These are phyloP conservation scores for Xestia ashworthii DNA, from an alignment of 2,888 invertebrate genomes.

Conservation along the genomic window DNA sequence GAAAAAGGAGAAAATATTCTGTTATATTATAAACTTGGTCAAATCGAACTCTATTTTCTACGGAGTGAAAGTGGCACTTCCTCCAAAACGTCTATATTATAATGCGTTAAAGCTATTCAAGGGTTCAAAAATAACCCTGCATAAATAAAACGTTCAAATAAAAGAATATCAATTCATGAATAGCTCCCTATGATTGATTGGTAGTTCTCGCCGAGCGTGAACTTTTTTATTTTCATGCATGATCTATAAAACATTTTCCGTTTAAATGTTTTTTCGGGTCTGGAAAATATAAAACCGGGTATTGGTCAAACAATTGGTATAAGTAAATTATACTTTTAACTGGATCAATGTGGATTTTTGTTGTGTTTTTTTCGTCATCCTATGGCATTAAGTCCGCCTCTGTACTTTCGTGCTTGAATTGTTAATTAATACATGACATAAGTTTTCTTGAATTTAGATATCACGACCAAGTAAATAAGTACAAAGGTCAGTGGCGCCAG, in stretches of 20 bases:
- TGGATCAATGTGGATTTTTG: too few species aligned
- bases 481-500: too few species aligned
- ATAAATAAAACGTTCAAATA: slow-evolving; percentile 38
- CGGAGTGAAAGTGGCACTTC: background rate
- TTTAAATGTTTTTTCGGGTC: slow-evolving; percentile 20
- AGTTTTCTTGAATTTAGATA: too few species aligned
- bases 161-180: slow-evolving; percentile 32
- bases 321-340: too few species aligned
- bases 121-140: slow-evolving; percentile 1
- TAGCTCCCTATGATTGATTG: slow-evolving; percentile 44
- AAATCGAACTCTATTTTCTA: background rate
- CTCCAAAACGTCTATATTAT: background rate
- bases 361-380: too few species aligned
- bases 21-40: background rate
- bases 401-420: too few species aligned
- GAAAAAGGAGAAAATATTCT: too few species aligned
- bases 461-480: too few species aligned
- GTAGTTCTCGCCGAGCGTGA: slow-evolving; percentile 14
- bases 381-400: too few species aligned
- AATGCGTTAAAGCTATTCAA: background rate
- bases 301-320: background rate
- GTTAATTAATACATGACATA: too few species aligned
- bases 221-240: slow-evolving; percentile 24
- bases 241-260: slow-evolving; percentile 15
- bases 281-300: background rate